Conservation (phyloP, 2,113 vertebrate species). For the Megalops atlanticus region DNA sequence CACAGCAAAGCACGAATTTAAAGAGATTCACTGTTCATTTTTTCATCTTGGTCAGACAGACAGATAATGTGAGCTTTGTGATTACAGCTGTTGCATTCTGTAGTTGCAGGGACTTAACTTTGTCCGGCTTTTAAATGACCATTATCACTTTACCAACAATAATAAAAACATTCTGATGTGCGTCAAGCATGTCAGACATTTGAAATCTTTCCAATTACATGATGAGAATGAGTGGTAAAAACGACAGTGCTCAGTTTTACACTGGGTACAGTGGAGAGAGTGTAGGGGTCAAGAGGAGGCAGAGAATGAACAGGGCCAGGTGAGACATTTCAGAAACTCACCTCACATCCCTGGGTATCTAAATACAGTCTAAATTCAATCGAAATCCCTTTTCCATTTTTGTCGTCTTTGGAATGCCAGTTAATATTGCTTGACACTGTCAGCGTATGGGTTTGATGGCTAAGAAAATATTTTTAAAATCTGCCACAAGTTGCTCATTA, state of each 20-base stretch:
- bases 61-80: background rate
- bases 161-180: background rate
- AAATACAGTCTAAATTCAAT: slow-evolving; percentile 50
- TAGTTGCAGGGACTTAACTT: background rate
- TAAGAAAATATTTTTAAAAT: slow-evolving; percentile 20
- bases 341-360: slow-evolving; percentile 14
- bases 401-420: slow-evolving; percentile 34
- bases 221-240: background rate
- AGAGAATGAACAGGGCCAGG: background rate
- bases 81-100: background rate
- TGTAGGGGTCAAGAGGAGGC: no score
- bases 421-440: slow-evolving; percentile 25
- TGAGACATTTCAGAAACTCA: background rate
- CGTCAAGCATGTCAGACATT: background rate
- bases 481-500: slow-evolving; percentile 17
- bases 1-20: background rate
- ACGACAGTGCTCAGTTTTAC: background rate
- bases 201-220: background rate
- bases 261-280: background rate
- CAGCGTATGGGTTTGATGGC: slow-evolving; percentile 16
- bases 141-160: background rate
- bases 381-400: slow-evolving; percentile 13
- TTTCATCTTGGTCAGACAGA: background rate
- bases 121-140: background rate
- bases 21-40: background rate